phyloP scores from a whole-genome alignment of 2,113 vertebrate species.

The Ctenomys sociabilis region DNA sequence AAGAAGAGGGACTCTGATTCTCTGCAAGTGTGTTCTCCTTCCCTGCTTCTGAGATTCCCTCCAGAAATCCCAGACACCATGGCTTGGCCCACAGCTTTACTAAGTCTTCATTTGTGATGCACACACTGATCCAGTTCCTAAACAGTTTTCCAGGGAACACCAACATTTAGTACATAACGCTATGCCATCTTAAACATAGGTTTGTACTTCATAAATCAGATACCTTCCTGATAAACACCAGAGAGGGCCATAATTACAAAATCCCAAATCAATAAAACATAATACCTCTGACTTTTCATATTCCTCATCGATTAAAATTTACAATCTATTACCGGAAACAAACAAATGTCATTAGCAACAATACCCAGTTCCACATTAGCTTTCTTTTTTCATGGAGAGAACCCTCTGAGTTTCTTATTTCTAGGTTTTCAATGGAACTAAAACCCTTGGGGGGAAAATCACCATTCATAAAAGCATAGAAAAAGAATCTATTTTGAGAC shows the following conservation, averaged over 20 bases:
- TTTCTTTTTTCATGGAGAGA: not conserved
- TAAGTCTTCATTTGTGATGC: constrained; percentile 16
- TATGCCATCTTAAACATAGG: not conserved
- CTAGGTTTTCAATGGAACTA: not conserved
- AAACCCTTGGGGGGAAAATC: not conserved
- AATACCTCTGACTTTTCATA: not conserved
- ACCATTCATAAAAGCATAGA: not conserved
- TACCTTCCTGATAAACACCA: not conserved
- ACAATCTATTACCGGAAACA: constrained; percentile 35
- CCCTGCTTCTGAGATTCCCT: not conserved
- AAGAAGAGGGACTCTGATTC: not conserved
- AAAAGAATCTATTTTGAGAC: not conserved
- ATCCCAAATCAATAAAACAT: not conserved
- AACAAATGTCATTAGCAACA: not conserved
- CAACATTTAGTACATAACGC: not conserved
- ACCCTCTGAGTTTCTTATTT: not conserved
- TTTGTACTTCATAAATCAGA: not conserved
- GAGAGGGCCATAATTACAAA: not conserved
- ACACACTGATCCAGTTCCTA: not conserved
- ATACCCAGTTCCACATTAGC: not conserved
- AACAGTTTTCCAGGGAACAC: not conserved
- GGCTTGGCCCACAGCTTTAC: not conserved
- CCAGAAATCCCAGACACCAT: not conserved
- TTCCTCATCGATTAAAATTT: constrained; percentile 16
- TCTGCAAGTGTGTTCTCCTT: not conserved